Base-by-base conservation (phyloP, 2,797 vertebrate genomes). In the Gadopsis marmoratus region DNA sequence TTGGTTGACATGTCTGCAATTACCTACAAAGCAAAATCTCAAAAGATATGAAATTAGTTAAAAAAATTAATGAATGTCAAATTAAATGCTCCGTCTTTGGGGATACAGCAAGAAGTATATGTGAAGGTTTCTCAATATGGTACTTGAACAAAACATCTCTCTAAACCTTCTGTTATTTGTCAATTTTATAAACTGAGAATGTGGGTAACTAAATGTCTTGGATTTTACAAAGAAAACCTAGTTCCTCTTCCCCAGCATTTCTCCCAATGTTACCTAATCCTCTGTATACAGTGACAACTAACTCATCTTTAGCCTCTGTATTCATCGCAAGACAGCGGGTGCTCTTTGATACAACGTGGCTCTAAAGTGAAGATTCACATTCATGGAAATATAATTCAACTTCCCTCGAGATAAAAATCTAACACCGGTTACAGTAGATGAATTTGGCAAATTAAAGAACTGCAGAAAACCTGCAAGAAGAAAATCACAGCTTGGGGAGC, bases 391-490 rank as follows among this genome's bases (percentile, higher is more conserved):
- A 41, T n/a, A 31, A 56, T 72, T 59, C 5, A 68, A 79, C 81
- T 71, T 77, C 21, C 65, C 56, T 64, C 2, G 9, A 61, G 26
- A 61, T 76, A 23, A 84, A 84, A 79, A 76, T 45, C 65, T 60
- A 86, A 91, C 70, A 58, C 19, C 56, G 37, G 17, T 81, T 62
- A 51, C n/a, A 56, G 56, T 8, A 21, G 54, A 66, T 61, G 41
- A 45, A 71, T 84, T 82, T 89, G 81, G 76, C 72, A 88, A 92
- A 91, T 75, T 58, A 90, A 90, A 90, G 59, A 77, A 71, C 59
- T 94, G 90, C 91, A 91, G 92, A 79, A 91, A 85, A 88, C 78
- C 93, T 93, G 93, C 92, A 93, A 86, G 77, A 72, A 56, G 74
- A 72, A 88, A 85, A 84, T 82, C 76, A 86, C 69, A 87, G 86